These are phyloP conservation scores for Platysteira castanea DNA, from an alignment of 2,113 vertebrate species.

Conservation along the genomic window DNA sequence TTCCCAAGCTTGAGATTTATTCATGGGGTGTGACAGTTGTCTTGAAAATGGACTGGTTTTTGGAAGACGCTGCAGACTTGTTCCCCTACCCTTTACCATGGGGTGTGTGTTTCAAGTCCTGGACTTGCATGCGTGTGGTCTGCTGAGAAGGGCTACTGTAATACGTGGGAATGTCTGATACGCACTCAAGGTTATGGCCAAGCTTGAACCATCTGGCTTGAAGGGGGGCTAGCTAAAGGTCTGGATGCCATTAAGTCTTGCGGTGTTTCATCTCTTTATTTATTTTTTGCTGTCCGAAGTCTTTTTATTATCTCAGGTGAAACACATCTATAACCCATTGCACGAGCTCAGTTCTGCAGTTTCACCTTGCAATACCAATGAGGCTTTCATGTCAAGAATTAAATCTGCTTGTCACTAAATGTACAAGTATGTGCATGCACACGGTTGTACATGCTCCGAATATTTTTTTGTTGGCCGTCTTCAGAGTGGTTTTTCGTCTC, in stretches of 20 bases:
- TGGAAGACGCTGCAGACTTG: not conserved
- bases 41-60: not conserved
- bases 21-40: not conserved
- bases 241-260: not conserved
- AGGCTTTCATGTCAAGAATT: not conserved
- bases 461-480: not conserved
- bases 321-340: not conserved
- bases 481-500: not conserved
- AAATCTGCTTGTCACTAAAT: not conserved
- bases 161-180: not conserved
- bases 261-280: not conserved
- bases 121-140: not conserved
- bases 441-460: not conserved
- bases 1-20: not conserved
- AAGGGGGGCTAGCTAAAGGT: not conserved
- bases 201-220: conserved; percentile 1
- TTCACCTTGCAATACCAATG: not conserved
- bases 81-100: not conserved
- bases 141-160: not conserved
- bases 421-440: not conserved
- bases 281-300: not conserved
- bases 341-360: conserved; percentile 13
- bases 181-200: not conserved
- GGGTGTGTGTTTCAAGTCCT: not conserved
- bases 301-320: not conserved